Base-by-base conservation (phyloP, 2,113 vertebrate species). In the Eidolon helvum region DNA sequence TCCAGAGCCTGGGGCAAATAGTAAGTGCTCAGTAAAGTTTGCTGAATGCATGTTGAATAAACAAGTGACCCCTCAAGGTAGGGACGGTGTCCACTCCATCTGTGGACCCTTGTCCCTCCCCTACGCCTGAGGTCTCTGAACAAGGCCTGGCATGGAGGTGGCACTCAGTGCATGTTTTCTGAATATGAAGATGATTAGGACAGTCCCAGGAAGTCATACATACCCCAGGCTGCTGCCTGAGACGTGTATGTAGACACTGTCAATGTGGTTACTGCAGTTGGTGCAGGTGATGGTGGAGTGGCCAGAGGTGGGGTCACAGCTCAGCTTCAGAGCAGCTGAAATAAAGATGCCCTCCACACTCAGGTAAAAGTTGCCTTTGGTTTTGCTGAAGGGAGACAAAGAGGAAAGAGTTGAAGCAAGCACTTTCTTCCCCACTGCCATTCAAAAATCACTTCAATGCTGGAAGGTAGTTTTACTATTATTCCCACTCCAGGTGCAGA, bases 201-300 rank as follows among this genome's bases (percentile, higher is more conserved):
- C 26, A 22, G 50, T 19, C 82, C 71, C 50, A 5, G 53, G 28
- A 77, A 38, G 24, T 77, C 98, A 0, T 98, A 99, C 98, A 0
- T 98, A 99, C 98, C 91, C 97, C 1, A 97, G 0, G 1, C 0
- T 96, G 97, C 26, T 96, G 84, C 97, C 96, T 0, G 90, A 98
- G 40, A 98, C 53, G 9, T 0, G 89, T 1, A 98, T 1, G 0
- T 0, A 24, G 45, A 98, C 72, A 0, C 30, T 22, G 69, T 92
- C 66, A 75, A 98, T 96, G 74, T 0, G 33, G 50, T 53, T 90
- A 5, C 1, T 95, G 93, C 98, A 99, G 14, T 0, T 33, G 0
- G 90, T 48, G 6, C 90, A 95, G 77, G 35, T 11, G 0, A 97
- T 0, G 0, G 93, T 98, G 91, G 97, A 18, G 0, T 63, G 98